Percentiles rank a stretch among this genome's conserved stretches.
phyloP scores from a whole-genome alignment of 1,140 invertebrate species.

The Kradibia gibbosae region DNA sequence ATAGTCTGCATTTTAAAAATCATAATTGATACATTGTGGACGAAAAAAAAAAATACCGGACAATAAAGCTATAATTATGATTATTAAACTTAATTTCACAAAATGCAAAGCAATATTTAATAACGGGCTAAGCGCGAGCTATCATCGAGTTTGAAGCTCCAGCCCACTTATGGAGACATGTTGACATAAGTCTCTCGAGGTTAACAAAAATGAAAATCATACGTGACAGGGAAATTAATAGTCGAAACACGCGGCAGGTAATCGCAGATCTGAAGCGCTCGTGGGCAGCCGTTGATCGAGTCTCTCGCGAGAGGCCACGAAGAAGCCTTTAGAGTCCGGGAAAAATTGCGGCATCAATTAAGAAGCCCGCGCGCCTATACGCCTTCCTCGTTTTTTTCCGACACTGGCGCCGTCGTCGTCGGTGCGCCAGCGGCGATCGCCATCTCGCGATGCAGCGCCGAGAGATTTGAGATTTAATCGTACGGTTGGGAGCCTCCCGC shows the following conservation, averaged over 20 bases:
- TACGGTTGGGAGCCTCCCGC: neutral
- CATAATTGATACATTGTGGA: too few species aligned
- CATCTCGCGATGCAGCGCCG: slow-evolving; percentile 32
- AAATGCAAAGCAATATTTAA: neutral
- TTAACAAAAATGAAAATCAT: too few species aligned
- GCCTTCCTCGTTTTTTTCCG: neutral
- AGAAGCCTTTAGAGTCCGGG: neutral
- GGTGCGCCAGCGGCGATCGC: slow-evolving; percentile 33
- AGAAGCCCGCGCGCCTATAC: neutral
- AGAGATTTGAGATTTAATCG: slow-evolving; percentile 43
- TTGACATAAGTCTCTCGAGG: neutral
- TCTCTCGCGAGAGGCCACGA: too few species aligned
- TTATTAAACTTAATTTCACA: neutral
- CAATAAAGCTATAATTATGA: neutral
- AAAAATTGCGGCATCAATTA: slow-evolving; percentile 24
- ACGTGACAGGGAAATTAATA: neutral
- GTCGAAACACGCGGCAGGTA: neutral
- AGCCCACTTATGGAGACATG: neutral
- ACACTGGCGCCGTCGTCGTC: neutral
- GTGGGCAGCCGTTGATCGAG: too few species aligned
- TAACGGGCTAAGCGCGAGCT: neutral
- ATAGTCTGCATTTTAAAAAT: neutral
- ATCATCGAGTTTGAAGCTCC: neutral
- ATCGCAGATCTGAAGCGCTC: too few species aligned
- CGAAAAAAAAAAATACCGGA: neutral